Evolutionary conservation across 2,113 vertebrate genomes (phyloP), one percentile per base, ranked within the genome.

Genomic region (Anarhynchus alexandrinus): DNA sequence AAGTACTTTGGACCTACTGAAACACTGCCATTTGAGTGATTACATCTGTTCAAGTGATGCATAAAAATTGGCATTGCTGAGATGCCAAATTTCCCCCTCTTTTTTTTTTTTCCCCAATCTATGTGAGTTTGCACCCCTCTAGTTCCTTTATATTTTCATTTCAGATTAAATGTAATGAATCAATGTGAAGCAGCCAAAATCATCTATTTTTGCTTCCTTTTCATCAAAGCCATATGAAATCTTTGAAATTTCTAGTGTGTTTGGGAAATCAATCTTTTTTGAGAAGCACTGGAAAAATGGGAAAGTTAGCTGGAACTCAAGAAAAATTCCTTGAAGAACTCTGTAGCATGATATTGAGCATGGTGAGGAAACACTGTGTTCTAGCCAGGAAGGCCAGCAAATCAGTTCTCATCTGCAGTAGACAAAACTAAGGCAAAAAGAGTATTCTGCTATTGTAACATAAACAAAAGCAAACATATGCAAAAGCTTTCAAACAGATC

Each of bases 1-100:
- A 86, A 74, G 38, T 51, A 26, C 49, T 86, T 34, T 54, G 64
- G 59, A 90, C 88, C 92, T 73, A 94, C 76, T 90, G 93, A 96
- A 97, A 92, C 90, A 92, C 82, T 92, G 93, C 36, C 82, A 95
- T 97, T 97, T 95, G 96, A 93, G 96, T 95, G 96, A 97, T 96
- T 96, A 96, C 96, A 97, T 94, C 82, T 95, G 92, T 38, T 86
- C 67, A 70, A 77, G 42, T 55, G 82, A 80, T 55, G 54, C 59
- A 88, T 54, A 76, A 83, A 79, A 92, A 16, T 4, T 21, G 57
- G 19, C 81, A 65, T 54, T 2, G 6, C 42, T 77, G 40, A 73
- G 59, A 66, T 62, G 62, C 47, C 82, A 80, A 49, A 55, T 83
- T 88, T 90, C 36, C 12, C 45, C 12, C 26, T 19, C 30, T 66